Base-by-base conservation (phyloP, 2,113 vertebrate species). In the Chiloscyllium plagiosum region DNA sequence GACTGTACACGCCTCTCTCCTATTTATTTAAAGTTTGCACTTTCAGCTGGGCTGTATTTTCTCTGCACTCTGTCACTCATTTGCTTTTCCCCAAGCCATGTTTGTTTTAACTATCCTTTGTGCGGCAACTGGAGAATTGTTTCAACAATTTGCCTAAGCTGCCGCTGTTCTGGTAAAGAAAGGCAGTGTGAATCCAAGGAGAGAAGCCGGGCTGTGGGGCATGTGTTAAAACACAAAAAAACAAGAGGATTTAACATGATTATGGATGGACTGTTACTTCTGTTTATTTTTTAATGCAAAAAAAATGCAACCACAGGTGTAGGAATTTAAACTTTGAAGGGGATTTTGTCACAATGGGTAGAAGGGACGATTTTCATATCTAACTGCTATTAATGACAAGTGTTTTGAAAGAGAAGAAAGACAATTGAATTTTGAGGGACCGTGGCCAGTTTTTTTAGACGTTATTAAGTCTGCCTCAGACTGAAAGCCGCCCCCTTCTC, bases 81-180 rank as follows among this genome's bases (percentile, higher is more conserved):
- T 93, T 93, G 61, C 89, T 37, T 93, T 66, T 66, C 61, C 56
- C 61, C 17, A 66, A 93, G 66, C 7, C 61, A 17, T 93, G 89
- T 93, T 93, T 93, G 89, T 93, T 93, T 93, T 93, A 93, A 93
- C 61, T 93, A 42, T 93, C 89, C 65, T 93, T 93, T 93, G 89
- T 93, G 29, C 17, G 15, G 80, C 37, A 42, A 37, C 80, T 42
- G 20, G 17, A 4, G 61, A 37, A 93, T 66, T 93, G 89, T 93
- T 93, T 68, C 66, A 93, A 66, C 56, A 93, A 19, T 33, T 61
- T 7, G 89, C 33, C 61, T 66, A 37, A 66, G 22, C 89, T 93
- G 56, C 89, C 66, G 89, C 56, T 68, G 61, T 93, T 42, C 61
- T n/a, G 33, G 33, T 66, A 61, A 66, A 93, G 61, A 93, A 68